These are phyloP conservation scores for Suillia variegata DNA, from an alignment of 2,888 invertebrate species.

Conservation along the genomic window DNA sequence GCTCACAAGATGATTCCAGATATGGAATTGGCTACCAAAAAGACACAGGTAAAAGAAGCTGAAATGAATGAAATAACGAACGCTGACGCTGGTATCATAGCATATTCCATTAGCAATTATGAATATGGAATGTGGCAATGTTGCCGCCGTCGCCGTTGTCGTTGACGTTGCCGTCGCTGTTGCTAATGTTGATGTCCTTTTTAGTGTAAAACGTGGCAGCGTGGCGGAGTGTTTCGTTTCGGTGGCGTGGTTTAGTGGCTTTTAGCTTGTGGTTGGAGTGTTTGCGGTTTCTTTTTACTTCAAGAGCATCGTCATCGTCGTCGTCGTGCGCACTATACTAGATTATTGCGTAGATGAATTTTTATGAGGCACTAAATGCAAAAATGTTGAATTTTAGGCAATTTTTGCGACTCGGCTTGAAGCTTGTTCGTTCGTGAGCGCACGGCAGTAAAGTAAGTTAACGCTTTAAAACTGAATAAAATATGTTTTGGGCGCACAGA, in stretches of 20 bases:
- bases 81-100: conserved; percentile 32
- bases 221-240: no score
- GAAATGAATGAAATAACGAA: neutral
- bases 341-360: conserved; percentile 23
- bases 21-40: no score
- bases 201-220: neutral
- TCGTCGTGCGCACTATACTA: neutral
- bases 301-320: no score
- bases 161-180: no score
- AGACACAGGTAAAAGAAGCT: neutral
- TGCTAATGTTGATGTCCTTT: neutral
- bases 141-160: conserved; percentile 11
- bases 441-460: no score
- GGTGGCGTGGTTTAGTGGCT: conserved; percentile 3
- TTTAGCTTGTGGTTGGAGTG: neutral
- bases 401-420: neutral
- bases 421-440: neutral
- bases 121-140: conserved; percentile 45
- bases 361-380: conserved; percentile 24
- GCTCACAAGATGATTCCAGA: neutral
- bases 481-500: no score
- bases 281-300: neutral
- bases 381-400: conserved; percentile 12
- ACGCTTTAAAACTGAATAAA: no score
- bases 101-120: conserved; percentile 59